A percentile compares a stretch with the other conserved stretches of the same genome.
Conservation (phyloP, 2,797 vertebrate species). For the Diplodus sargus region DNA sequence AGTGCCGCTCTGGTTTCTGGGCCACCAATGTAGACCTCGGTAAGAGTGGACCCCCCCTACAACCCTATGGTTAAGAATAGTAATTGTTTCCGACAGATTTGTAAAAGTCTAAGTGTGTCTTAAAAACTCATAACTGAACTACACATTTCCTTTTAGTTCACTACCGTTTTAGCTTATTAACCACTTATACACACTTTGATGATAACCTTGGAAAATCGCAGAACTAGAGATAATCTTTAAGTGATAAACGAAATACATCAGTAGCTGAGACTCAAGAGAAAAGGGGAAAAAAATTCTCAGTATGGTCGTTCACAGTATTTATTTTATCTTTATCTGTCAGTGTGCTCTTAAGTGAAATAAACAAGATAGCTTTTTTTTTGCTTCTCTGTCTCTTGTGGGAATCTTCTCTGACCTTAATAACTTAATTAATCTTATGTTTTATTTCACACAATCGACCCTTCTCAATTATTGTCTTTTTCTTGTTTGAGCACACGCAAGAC, state of each 20-base stretch:
- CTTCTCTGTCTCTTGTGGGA: not conserved
- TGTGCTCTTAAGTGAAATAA: conserved; percentile 5
- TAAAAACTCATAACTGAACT: not conserved
- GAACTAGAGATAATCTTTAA: not conserved
- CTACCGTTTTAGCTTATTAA: too few species aligned
- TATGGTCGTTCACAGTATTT: not conserved
- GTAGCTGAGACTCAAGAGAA: not conserved
- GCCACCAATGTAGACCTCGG: conserved; percentile 87
- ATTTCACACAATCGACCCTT: not conserved
- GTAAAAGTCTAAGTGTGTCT: not conserved
- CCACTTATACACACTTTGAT: not conserved
- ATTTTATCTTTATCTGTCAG: conserved; percentile 3
- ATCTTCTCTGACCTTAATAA: conserved; percentile 41
- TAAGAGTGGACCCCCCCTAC: conserved; percentile 59
- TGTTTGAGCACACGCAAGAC: too few species aligned
- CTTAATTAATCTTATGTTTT: conserved; percentile 2
- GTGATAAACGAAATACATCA: not conserved
- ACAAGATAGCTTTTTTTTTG: not conserved
- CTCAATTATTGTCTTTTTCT: not conserved
- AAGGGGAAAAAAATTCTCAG: not conserved
- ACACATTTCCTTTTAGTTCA: too few species aligned
- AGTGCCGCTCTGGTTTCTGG: conserved; percentile 87
- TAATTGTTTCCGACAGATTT: not conserved
- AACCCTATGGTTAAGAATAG: not conserved
- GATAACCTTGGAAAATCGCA: not conserved